These are phyloP conservation scores for Meloidogyne exigua DNA, from an alignment of 1,140 invertebrate species.

Conservation along the genomic window DNA sequence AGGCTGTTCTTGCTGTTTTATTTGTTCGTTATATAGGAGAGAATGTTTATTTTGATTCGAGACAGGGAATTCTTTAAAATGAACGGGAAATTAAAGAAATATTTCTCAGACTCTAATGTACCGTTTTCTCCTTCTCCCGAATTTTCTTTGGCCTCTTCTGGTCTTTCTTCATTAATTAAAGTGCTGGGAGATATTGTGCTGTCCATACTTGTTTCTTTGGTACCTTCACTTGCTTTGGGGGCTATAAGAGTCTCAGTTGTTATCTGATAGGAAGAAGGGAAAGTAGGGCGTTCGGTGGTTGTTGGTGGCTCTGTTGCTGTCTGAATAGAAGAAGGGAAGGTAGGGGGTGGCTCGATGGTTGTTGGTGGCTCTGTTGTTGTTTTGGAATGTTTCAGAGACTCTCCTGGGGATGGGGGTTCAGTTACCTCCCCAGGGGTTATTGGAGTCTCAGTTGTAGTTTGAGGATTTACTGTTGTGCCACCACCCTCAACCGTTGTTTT, in stretches of 20 bases:
- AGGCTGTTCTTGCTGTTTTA: slow-evolving; percentile 1
- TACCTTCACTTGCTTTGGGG: too few species aligned
- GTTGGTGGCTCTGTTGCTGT: neutral
- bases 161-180: neutral
- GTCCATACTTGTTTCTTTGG: neutral
- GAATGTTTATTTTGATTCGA: neutral
- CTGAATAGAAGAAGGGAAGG: too few species aligned
- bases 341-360: neutral
- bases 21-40: neutral
- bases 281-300: neutral
- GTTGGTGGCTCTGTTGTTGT: neutral
- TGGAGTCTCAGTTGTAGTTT: neutral
- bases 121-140: neutral
- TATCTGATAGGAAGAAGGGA: too few species aligned
- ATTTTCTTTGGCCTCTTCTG: neutral
- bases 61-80: neutral
- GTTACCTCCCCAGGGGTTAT: neutral
- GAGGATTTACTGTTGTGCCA: neutral
- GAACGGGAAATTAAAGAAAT: too few species aligned
- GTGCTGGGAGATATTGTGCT: neutral
- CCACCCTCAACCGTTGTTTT: neutral
- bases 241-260: neutral
- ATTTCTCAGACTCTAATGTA: neutral
- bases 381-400: neutral
- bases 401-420: neutral